Evolutionary conservation across 2,888 invertebrate genomes (phyloP).

Genomic region (Ormyrus labotus): DNA sequence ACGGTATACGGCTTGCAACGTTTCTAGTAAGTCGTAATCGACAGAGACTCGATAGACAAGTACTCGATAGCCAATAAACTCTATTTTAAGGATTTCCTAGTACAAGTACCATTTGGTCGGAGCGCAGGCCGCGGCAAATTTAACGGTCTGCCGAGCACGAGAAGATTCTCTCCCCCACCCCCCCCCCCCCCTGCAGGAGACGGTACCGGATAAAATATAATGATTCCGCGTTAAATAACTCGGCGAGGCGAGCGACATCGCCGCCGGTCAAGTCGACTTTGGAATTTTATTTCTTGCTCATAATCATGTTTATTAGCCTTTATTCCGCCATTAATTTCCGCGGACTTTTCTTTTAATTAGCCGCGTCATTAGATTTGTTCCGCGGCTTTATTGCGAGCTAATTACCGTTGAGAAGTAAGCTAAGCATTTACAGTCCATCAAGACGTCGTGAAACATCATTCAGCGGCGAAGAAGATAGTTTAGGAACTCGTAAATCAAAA

Average conservation of each 20-base stretch:
- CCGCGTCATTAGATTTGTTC: not conserved
- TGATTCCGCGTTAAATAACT: constrained; percentile 22
- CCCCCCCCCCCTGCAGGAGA: not conserved
- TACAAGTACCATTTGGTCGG: not conserved
- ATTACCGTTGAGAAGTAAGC: not conserved
- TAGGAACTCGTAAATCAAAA: constrained; percentile 24
- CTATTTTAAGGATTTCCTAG: constrained; percentile 37
- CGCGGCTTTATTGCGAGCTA: constrained; percentile 13
- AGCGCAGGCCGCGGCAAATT: constrained; percentile 6
- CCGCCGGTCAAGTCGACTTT: constrained; percentile 8
- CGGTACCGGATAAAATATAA: constrained; percentile 16
- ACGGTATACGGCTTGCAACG: not conserved
- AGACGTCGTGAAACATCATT: constrained; percentile 6
- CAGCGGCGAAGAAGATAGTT: constrained; percentile 2
- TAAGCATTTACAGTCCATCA: constrained; percentile 20
- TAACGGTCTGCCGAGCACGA: constrained; percentile 25
- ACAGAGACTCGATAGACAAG: not conserved
- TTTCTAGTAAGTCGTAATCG: constrained; percentile 16
- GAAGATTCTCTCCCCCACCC: not conserved
- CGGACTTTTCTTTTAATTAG: not conserved
- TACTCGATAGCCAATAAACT: constrained; percentile 29
- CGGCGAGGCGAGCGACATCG: not conserved
- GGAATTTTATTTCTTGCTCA: constrained; percentile 28
- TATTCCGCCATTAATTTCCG: not conserved
- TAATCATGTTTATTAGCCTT: constrained; percentile 29